Conservation (phyloP, 2,113 vertebrate species). For the Eubucco bourcierii region DNA sequence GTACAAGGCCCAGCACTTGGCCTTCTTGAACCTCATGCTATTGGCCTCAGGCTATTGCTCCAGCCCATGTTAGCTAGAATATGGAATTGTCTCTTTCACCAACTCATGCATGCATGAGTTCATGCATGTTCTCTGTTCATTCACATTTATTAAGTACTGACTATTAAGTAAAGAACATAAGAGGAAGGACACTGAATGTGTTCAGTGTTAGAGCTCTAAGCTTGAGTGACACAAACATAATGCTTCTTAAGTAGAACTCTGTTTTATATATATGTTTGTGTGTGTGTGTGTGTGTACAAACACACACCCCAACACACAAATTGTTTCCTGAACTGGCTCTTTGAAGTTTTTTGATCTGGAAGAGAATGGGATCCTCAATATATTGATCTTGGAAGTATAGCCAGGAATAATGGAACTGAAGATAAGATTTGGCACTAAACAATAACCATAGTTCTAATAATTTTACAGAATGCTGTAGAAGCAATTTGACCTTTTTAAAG, state of each 20-base stretch:
- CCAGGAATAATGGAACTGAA: background rate
- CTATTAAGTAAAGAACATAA: fast-evolving
- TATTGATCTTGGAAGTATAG: background rate
- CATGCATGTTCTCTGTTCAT: background rate
- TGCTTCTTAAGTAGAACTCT: background rate
- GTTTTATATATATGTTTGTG: background rate
- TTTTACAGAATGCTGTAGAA: background rate
- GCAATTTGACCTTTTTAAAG: background rate
- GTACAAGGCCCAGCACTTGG: too few species aligned
- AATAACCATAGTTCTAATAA: background rate
- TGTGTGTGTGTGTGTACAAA: too few species aligned
- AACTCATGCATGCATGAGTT: background rate
- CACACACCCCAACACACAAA: background rate
- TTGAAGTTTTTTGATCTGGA: background rate
- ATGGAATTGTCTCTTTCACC: background rate
- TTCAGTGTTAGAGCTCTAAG: background rate
- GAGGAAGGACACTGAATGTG: background rate
- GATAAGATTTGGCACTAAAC: background rate
- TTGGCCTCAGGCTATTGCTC: too few species aligned
- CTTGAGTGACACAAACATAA: background rate
- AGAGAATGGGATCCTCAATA: background rate
- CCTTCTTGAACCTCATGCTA: too few species aligned
- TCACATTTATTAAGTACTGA: too few species aligned
- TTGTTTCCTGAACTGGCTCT: background rate
- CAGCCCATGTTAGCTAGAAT: background rate